phyloP scores from a whole-genome alignment of 2,797 vertebrate genomes.

The Taenioides sp. region DNA sequence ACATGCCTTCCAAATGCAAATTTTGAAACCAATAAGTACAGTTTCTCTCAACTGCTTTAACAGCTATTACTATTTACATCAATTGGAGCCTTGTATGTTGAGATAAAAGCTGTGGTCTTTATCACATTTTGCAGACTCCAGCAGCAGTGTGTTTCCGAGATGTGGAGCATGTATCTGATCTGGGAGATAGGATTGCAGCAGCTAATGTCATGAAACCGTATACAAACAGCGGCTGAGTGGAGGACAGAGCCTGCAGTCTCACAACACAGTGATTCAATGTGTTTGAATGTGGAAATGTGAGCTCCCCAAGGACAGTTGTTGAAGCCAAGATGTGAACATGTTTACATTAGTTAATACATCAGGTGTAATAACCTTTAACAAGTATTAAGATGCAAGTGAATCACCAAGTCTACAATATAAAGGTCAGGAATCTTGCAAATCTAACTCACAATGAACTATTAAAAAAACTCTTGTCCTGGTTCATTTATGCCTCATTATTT shows the following conservation, averaged over 20 bases:
- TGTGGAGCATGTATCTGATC: background rate
- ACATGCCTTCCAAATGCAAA: too few relatives aligned
- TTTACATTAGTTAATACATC: constrained; percentile 5
- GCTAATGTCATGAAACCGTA: constrained; percentile 2
- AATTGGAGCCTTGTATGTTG: background rate
- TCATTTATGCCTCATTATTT: background rate
- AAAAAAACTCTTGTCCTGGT: background rate
- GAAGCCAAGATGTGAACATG: background rate
- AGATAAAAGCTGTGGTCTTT: background rate
- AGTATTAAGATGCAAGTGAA: background rate
- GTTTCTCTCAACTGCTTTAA: background rate
- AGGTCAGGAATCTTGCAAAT: background rate
- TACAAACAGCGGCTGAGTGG: constrained; percentile 2
- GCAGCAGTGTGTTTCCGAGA: background rate
- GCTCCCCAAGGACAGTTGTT: background rate
- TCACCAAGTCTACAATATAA: background rate
- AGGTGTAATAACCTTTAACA: constrained; percentile 2
- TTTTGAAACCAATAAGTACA: background rate
- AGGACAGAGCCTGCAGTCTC: background rate
- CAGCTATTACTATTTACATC: background rate
- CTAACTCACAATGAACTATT: background rate
- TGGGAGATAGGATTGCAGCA: constrained; percentile 1
- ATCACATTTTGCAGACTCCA: constrained; percentile 5
- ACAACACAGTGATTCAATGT: background rate
- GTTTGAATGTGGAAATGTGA: constrained; percentile 7